Conservation (phyloP, 2,888 invertebrate species). For the Conomelus anceps region DNA sequence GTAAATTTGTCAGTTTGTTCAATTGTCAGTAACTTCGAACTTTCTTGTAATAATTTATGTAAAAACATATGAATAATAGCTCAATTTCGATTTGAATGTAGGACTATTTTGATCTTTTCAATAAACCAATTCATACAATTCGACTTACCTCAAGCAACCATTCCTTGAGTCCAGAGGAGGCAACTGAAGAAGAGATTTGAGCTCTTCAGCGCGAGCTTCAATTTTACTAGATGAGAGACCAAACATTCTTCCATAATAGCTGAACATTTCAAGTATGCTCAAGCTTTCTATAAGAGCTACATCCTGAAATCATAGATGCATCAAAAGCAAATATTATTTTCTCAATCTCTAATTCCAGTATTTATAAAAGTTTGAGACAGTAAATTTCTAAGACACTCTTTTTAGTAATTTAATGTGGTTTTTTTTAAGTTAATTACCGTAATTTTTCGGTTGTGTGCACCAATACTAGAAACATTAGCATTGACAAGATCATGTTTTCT, state of each 20-base stretch:
- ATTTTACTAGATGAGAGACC: constrained; percentile 51
- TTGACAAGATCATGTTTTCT: too few relatives aligned
- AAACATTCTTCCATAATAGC: constrained; percentile 80
- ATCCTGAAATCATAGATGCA: constrained; percentile 49
- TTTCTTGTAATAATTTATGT: too few relatives aligned
- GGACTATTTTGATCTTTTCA: background rate
- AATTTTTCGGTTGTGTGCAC: too few relatives aligned
- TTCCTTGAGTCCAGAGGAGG: constrained; percentile 61
- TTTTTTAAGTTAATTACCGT: too few relatives aligned
- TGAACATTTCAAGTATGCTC: constrained; percentile 73
- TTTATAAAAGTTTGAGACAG: too few relatives aligned
- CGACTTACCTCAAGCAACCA: constrained; percentile 67
- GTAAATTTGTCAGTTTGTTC: too few relatives aligned
- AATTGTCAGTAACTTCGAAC: too few relatives aligned
- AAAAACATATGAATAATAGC: too few relatives aligned
- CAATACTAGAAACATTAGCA: too few relatives aligned
- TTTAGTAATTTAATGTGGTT: too few relatives aligned
- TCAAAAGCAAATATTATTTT: background rate
- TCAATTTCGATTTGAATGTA: background rate
- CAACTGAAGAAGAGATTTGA: constrained; percentile 48
- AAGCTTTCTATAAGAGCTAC: constrained; percentile 73
- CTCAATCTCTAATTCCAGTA: background rate
- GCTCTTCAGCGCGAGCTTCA: constrained; percentile 30
- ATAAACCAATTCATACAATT: background rate
- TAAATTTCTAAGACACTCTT: too few relatives aligned